Evolutionary conservation across 1,140 invertebrate genomes (phyloP).

Genomic region (Drosophila nigromelanica): DNA sequence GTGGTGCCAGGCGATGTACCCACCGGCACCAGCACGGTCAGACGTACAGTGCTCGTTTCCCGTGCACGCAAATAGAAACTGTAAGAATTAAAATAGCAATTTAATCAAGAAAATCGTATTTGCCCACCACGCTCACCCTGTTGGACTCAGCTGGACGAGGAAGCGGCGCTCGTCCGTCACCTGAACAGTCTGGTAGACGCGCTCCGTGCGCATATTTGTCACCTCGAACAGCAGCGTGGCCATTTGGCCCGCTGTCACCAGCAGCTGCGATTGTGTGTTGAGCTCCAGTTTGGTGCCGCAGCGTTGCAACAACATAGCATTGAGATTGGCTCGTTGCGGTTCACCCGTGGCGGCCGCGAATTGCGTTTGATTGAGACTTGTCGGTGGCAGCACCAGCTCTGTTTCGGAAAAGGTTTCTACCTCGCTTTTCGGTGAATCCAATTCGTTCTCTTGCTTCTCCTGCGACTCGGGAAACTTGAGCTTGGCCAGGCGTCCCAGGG

Average conservation of each 20-base stretch:
- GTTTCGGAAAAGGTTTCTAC: slow-evolving; percentile 78
- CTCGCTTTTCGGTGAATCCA: slow-evolving; percentile 61
- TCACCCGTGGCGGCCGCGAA: slow-evolving; percentile 46
- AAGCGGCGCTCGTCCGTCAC: slow-evolving; percentile 85
- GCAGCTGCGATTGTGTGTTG: slow-evolving; percentile 73
- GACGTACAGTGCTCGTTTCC: slow-evolving; percentile 85
- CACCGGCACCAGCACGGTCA: slow-evolving; percentile 85
- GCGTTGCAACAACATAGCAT: slow-evolving; percentile 66
- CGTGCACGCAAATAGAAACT: slow-evolving; percentile 84
- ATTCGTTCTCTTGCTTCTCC: slow-evolving; percentile 51
- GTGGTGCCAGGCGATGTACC: slow-evolving; percentile 84
- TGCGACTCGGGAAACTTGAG: slow-evolving; percentile 61
- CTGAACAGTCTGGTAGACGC: slow-evolving; percentile 85
- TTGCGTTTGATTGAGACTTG: slow-evolving; percentile 59
- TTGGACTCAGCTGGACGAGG: slow-evolving; percentile 84
- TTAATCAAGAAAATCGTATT: background rate
- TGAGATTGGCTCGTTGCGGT: slow-evolving; percentile 42
- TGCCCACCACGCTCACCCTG: slow-evolving; percentile 46
- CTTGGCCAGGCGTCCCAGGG: slow-evolving; percentile 40
- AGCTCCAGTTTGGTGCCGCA: slow-evolving; percentile 80
- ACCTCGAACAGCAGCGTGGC: slow-evolving; percentile 85
- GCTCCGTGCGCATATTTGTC: slow-evolving; percentile 85
- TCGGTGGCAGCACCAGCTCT: slow-evolving; percentile 60
- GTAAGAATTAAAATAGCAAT: background rate
- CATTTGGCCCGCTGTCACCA: slow-evolving; percentile 66